Conservation (phyloP, 2,797 vertebrate genomes). For the Sebastes nivosus region DNA sequence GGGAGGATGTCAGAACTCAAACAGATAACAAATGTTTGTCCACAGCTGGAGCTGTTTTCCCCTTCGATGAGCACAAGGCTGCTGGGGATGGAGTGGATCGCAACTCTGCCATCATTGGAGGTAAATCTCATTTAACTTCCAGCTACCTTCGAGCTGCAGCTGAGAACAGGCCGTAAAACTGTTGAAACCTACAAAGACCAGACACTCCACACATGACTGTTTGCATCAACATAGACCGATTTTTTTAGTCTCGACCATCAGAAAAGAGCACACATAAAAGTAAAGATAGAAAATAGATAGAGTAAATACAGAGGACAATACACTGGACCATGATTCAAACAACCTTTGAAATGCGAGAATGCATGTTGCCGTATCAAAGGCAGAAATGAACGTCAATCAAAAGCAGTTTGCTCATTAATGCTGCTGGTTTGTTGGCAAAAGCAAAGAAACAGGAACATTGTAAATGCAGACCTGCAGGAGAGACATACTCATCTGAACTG, state of each 20-base stretch:
- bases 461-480: not conserved
- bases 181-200: not conserved
- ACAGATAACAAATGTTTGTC: slow-evolving; percentile 14
- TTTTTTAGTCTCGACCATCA: not conserved
- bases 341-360: not conserved
- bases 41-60: slow-evolving; percentile 89
- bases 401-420: not conserved
- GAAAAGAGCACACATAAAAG: not conserved
- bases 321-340: not conserved
- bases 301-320: not conserved
- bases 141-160: not conserved
- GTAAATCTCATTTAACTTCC: slow-evolving; percentile 69
- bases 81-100: slow-evolving; percentile 88
- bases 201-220: not conserved
- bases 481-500: too few relatives aligned
- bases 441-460: not conserved
- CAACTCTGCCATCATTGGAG: slow-evolving; percentile 95
- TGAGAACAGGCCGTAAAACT: not conserved
- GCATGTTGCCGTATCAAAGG: not conserved
- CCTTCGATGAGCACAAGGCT: slow-evolving; percentile 87
- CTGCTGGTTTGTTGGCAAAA: not conserved
- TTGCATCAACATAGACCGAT: not conserved
- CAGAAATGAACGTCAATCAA: not conserved
- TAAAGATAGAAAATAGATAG: not conserved
- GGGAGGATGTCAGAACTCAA: not conserved